Percentiles rank a stretch among this genome's conserved stretches.
These are phyloP conservation scores for Helostoma temminkii DNA, from an alignment of 2,797 vertebrate genomes.

Conservation along the genomic window DNA sequence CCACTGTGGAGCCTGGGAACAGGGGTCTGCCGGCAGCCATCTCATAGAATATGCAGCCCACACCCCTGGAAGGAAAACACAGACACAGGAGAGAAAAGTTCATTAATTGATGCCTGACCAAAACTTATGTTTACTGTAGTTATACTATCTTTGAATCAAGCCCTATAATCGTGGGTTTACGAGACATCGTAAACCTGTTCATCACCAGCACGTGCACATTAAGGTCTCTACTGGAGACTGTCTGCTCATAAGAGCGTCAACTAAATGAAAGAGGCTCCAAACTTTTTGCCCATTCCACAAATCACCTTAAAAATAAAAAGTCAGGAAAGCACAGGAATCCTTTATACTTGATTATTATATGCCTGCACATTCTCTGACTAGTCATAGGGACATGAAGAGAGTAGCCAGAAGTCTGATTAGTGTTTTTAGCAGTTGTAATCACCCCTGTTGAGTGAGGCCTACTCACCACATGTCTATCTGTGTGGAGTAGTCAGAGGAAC, in stretches of 20 bases:
- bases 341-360: not conserved
- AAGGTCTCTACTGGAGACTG: conserved; percentile 14
- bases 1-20: conserved; percentile 85
- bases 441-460: conserved; percentile 22
- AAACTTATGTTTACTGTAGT: conserved; percentile 6
- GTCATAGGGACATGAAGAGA: conserved; percentile 8
- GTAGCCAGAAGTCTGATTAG: conserved; percentile 2
- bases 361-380: not conserved
- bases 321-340: not conserved
- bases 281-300: conserved; percentile 1
- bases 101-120: not conserved
- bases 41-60: conserved; percentile 87
- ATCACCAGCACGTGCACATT: conserved; percentile 18
- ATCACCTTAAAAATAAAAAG: not conserved
- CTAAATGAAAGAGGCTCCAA: not conserved
- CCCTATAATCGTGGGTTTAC: not conserved
- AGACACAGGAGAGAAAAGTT: conserved; percentile 22
- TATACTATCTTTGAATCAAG: not conserved
- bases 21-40: conserved; percentile 85
- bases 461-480: conserved; percentile 98
- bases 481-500: conserved; percentile 96
- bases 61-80: conserved; percentile 76
- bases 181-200: not conserved
- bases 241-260: not conserved
- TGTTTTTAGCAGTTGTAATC: conserved; percentile 45